A percentile compares a stretch with the other conserved stretches of the same genome.
These are phyloP conservation scores for Oncorhynchus tshawytscha DNA, from an alignment of 2,113 vertebrate species.

Conservation along the genomic window DNA sequence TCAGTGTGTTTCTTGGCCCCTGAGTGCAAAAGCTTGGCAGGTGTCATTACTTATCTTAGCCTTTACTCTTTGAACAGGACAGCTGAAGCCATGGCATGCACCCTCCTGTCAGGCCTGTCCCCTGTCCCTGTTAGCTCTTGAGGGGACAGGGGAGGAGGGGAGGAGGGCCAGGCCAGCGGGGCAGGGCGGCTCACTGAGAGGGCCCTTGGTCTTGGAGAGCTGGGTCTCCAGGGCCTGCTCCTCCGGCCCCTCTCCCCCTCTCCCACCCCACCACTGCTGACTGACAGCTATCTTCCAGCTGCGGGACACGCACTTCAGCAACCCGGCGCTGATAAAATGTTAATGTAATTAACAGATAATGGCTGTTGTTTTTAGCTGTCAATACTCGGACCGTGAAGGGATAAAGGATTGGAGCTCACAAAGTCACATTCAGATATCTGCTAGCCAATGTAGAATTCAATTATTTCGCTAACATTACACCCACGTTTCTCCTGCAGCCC, in stretches of 20 bases:
- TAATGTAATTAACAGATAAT: constrained; percentile 89
- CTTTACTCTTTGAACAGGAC: constrained; percentile 60
- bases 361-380: constrained; percentile 85
- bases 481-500: constrained; percentile 58
- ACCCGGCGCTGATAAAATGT: constrained; percentile 80
- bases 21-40: constrained; percentile 44
- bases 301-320: constrained; percentile 65
- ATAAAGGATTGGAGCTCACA: constrained; percentile 77
- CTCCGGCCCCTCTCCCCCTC: constrained; percentile 35
- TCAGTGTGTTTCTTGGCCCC: constrained; percentile 43
- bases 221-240: constrained; percentile 47
- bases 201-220: constrained; percentile 45
- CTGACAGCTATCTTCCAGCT: constrained; percentile 78
- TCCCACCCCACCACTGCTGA: constrained; percentile 54
- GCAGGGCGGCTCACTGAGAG: constrained; percentile 46
- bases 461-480: constrained; percentile 70
- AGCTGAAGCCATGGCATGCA: constrained; percentile 42
- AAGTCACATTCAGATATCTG: constrained; percentile 86
- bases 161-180: constrained; percentile 45
- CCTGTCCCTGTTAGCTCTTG: constrained; percentile 55
- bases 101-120: constrained; percentile 25
- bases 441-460: constrained; percentile 80
- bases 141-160: constrained; percentile 37
- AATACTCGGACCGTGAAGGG: constrained; percentile 74
- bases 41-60: constrained; percentile 71